These are phyloP conservation scores for Capitulum mitella DNA, from an alignment of 2,888 invertebrate genomes.

Conservation along the genomic window DNA sequence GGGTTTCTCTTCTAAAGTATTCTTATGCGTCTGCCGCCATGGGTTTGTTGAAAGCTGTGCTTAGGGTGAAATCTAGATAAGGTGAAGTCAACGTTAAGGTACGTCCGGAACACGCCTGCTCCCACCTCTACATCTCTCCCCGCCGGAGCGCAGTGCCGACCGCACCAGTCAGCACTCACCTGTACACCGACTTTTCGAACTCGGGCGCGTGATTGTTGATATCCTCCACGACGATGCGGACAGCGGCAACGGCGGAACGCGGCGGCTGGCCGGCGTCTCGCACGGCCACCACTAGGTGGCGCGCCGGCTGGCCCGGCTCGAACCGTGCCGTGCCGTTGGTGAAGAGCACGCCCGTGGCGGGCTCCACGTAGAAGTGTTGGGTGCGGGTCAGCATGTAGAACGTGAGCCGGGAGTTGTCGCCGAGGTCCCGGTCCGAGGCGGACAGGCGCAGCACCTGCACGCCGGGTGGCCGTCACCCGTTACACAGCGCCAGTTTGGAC, in stretches of 20 bases:
- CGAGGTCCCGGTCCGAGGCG: slow-evolving; percentile 76
- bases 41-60: no score
- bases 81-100: no score
- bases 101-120: no score
- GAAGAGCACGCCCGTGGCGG: slow-evolving; percentile 64
- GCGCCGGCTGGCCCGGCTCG: slow-evolving; percentile 54
- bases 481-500: no score
- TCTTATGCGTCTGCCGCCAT: no score
- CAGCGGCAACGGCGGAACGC: slow-evolving; percentile 60
- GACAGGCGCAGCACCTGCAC: slow-evolving; percentile 45
- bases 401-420: slow-evolving; percentile 63
- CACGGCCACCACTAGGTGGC: slow-evolving; percentile 71
- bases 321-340: slow-evolving; percentile 59
- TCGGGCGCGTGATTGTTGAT: slow-evolving; percentile 58
- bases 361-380: slow-evolving; percentile 70
- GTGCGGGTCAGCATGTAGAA: slow-evolving; percentile 62
- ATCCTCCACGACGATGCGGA: slow-evolving; percentile 64
- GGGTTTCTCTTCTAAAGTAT: no score
- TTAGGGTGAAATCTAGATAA: no score
- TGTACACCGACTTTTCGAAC: slow-evolving; percentile 42
- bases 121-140: no score
- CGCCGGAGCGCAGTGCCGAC: no score
- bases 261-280: slow-evolving; percentile 74
- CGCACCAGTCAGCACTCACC: neutral
- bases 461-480: no score